Evolutionary conservation across 35 echinoderm and acorn worm species (phyloP).

Genomic region (Chiridota heheva): DNA sequence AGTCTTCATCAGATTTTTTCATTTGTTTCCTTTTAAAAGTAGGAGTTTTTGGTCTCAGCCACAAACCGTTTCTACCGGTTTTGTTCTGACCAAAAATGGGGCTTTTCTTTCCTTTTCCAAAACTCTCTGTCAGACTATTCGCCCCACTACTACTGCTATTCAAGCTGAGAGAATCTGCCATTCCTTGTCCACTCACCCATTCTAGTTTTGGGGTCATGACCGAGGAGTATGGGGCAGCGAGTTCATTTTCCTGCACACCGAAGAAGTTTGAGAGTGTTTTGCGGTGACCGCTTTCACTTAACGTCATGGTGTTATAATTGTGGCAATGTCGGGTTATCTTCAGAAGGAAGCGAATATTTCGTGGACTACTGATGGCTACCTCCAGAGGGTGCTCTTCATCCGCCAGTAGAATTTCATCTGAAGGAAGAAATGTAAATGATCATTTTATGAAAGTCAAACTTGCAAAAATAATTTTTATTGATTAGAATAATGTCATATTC

Average conservation of each 20-base stretch:
- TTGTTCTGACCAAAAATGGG: constrained; percentile 12
- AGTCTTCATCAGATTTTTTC: not conserved
- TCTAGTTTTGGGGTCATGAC: constrained; percentile 14
- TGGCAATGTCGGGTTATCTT: not conserved
- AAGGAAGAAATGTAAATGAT: too few species aligned
- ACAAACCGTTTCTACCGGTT: constrained; percentile 51
- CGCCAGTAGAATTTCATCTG: constrained; percentile 91
- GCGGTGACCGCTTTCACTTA: constrained; percentile 7
- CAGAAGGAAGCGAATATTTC: constrained; percentile 57
- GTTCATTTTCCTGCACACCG: constrained; percentile 70
- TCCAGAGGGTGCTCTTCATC: constrained; percentile 82
- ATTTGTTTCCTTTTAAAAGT: constrained; percentile 55
- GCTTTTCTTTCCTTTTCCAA: constrained; percentile 18
- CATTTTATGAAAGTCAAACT: too few species aligned
- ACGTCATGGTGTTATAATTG: not conserved
- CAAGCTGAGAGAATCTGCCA: constrained; percentile 58
- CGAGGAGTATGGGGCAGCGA: constrained; percentile 55
- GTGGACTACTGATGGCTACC: constrained; percentile 66
- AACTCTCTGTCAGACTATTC: constrained; percentile 32
- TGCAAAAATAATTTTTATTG: too few species aligned
- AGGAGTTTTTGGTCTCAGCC: constrained; percentile 70
- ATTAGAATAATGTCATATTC: too few species aligned
- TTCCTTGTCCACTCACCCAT: constrained; percentile 11
- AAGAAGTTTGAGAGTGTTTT: constrained; percentile 85
- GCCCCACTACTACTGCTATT: constrained; percentile 73